Percentiles rank a stretch among this genome's conserved stretches.
phyloP scores from a whole-genome alignment of 92 coral and sea anemone genomes.

The Epizoanthus illoricatus region DNA sequence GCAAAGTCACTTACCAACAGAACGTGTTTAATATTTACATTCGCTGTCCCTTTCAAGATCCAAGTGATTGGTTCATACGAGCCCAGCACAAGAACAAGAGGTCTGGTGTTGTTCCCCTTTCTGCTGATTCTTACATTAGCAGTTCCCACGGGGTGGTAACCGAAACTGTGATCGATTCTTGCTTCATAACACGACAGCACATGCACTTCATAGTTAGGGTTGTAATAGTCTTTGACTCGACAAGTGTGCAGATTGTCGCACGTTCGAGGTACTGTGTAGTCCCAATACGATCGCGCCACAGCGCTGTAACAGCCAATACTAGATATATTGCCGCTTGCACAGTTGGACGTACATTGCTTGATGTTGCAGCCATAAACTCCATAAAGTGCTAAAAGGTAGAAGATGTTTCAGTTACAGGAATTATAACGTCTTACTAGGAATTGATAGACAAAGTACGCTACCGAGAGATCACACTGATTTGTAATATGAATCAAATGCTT shows the following conservation, averaged over 20 bases:
- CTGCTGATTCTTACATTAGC: not conserved
- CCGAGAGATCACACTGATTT: too few species aligned
- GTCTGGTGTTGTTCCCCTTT: not conserved
- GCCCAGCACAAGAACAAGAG: not conserved
- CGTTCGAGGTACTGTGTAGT: not conserved
- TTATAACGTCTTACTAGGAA: too few species aligned
- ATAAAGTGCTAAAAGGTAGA: too few species aligned
- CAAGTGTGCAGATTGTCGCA: not conserved
- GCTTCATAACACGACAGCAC: not conserved
- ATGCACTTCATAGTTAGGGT: constrained; percentile 2
- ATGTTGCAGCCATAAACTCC: not conserved
- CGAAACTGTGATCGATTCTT: not conserved
- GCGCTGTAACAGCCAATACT: not conserved
- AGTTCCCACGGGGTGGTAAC: not conserved
- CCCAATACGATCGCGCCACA: too few species aligned
- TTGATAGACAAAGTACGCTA: too few species aligned
- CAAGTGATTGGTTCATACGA: not conserved
- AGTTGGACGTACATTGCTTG: not conserved
- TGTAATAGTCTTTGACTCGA: not conserved
- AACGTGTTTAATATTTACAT: not conserved
- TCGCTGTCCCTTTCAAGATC: not conserved
- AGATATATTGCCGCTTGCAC: not conserved
- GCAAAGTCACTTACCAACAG: not conserved
- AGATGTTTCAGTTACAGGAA: too few species aligned
- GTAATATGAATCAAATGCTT: too few species aligned